phyloP scores from a whole-genome alignment of 2,888 invertebrate genomes.

The Cyclophora albipunctata region DNA sequence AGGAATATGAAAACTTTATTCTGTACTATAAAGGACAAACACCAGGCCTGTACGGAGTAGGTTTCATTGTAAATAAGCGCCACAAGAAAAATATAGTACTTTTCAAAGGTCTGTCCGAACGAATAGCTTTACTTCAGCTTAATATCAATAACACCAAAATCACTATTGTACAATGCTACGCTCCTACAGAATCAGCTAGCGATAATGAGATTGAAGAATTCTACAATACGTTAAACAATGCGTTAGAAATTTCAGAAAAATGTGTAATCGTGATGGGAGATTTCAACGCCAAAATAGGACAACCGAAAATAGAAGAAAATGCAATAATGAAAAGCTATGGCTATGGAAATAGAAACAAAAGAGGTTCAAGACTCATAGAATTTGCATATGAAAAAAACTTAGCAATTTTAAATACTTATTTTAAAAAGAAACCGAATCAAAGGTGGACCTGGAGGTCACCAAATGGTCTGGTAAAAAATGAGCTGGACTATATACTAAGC shows the following conservation, averaged over 20 bases:
- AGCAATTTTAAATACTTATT: background rate
- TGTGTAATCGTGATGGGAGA: background rate
- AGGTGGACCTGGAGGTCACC: conserved; percentile 1
- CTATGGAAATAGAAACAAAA: background rate
- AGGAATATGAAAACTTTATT: background rate
- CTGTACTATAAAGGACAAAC: conserved; percentile 4
- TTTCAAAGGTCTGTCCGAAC: conserved; percentile 1
- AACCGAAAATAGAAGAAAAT: background rate
- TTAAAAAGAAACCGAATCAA: background rate
- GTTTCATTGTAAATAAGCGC: conserved; percentile 2
- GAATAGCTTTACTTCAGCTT: conserved; percentile 1
- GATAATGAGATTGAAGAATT: background rate
- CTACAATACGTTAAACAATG: background rate
- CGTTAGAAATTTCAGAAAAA: background rate
- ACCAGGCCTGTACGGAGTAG: background rate
- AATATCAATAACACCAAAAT: background rate
- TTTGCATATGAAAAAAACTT: background rate
- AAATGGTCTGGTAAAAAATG: background rate
- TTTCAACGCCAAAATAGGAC: background rate
- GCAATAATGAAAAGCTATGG: background rate
- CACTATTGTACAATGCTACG: background rate
- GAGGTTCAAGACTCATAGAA: background rate
- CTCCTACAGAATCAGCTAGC: background rate
- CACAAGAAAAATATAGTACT: background rate
- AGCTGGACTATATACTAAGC: background rate